Evolutionary conservation across 2,888 invertebrate genomes (phyloP), one percentile per base, ranked within the genome.

Genomic region (Microctonus hyperodae): DNA sequence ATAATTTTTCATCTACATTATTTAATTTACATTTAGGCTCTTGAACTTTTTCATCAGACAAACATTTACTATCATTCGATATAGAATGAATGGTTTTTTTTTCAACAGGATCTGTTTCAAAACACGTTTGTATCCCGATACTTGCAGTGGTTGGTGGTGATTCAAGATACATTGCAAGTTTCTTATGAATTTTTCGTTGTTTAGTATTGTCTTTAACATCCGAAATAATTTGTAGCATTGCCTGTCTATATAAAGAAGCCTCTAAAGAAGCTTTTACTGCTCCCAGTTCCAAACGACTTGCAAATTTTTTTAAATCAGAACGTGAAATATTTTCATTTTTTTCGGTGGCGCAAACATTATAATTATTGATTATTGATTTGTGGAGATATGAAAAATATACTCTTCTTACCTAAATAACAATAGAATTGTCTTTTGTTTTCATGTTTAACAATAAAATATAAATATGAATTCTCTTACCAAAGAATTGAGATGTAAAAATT

Each of bases 321-420:
- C 70, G 73, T 4, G 72, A 68, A 13, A 73, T 61, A 20, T 67
- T 63, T 40, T 71, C 50, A 1, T 76, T 62, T 22, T 73, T 76
- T 1, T 72, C 44, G 51, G 75, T 70, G 25, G 73, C 77, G 55
- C 77, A 79, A 9, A 73, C 64, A 22, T 74, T 71, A 50, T 81
- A 81, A 69, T 81, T 81, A 57, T 70, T 75, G 6, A 79, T 67
- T 11, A 81, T 68, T 13, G 80, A 81, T 69, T 81, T 79, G 58
- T 78, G 76, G 7, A 81, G 76, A 62, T 80, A 76, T 0, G 79
- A 77, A 48, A 78, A 79, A 64, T 81, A 81, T 0, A 79, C 79
- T 7, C 76, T 69, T 60, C 80, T 78, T 44, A 81, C 80, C 80
- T 81, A 66, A 23, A 68, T 56, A 58, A n/a, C 33, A 67, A 20